These are phyloP conservation scores for Thymelicus acteon DNA, from an alignment of 2,888 invertebrate genomes.

Conservation along the genomic window DNA sequence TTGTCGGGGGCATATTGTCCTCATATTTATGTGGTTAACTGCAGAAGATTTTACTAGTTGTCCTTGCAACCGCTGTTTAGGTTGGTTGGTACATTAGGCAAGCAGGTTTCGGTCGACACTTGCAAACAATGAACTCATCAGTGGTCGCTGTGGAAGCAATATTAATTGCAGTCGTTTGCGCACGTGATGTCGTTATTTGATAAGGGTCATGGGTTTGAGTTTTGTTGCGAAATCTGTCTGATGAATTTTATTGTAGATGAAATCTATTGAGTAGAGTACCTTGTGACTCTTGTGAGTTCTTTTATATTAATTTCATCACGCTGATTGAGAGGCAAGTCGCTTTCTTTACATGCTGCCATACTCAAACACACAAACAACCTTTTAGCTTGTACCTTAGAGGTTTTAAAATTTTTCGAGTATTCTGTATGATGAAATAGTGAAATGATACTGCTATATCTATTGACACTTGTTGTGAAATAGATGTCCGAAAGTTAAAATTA, in stretches of 20 bases:
- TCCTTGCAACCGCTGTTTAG: constrained; percentile 64
- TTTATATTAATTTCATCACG: too few relatives aligned
- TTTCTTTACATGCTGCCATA: too few relatives aligned
- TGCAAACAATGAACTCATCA: constrained; percentile 81
- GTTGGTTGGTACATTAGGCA: constrained; percentile 61
- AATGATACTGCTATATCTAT: too few relatives aligned
- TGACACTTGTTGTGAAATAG: too few relatives aligned
- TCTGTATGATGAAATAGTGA: too few relatives aligned
- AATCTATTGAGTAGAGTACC: too few relatives aligned
- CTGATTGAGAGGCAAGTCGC: too few relatives aligned
- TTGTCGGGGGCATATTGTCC: constrained; percentile 39
- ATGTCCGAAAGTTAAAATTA: too few relatives aligned
- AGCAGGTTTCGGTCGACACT: constrained; percentile 68
- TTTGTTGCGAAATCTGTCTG: constrained; percentile 37
- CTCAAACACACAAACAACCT: too few relatives aligned
- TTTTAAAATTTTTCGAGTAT: too few relatives aligned
- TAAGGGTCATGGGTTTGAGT: constrained; percentile 43
- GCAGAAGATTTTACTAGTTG: constrained; percentile 54
- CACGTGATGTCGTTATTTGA: constrained; percentile 49
- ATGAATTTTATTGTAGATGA: neutral
- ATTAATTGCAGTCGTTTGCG: constrained; percentile 64
- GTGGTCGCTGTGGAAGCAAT: constrained; percentile 61
- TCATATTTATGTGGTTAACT: constrained; percentile 43
- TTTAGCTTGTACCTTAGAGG: too few relatives aligned
- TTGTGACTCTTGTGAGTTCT: too few relatives aligned